Evolutionary conservation across 2,888 invertebrate genomes (phyloP), one percentile per base, ranked within the genome.

Genomic region (Coecobrya sp.): DNA sequence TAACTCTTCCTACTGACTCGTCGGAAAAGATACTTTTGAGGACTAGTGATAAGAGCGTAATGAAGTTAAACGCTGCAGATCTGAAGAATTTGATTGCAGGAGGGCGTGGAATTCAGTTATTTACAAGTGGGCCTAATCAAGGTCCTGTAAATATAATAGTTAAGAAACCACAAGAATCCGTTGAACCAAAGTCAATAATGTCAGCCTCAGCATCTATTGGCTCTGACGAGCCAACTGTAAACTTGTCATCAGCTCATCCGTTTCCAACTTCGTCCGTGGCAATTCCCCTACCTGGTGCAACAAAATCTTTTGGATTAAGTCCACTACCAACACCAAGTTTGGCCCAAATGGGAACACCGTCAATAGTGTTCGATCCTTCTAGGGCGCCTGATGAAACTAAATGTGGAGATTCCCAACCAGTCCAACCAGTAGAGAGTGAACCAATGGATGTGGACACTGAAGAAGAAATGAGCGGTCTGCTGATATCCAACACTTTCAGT

Each of bases 401-500:
- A n/a, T n/a, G n/a, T n/a, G n/a, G n/a, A 25, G 49, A 4, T 45
- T 22, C 4, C 11, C 19, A 45, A 13, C 4, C 22, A 16, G 49
- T 1, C 1, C 49, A 8, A 22, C 76, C 0, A 16, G 13, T 13
- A n/a, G 79, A 88, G 4, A 7, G 36, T 13, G 89, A 84, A 27
- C 30, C 89, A 16, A 59, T 73, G 36, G 89, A 81, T 11, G 68
- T 27, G 30, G 86, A 70, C 25, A 59, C 36, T 13, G 87, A 89
- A 16, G 89, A 89, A 42, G 89, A 89, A 59, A 89, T 89, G 89
- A 89, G 89, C 73, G 89, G 89, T 4, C 84, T 89, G 1, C 19
- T 25, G 3, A 89, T 89, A 27, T 84, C 84, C 13, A 82, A 59
- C 22, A 84, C 84, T 1, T 89, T 89, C 27, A 89, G 89, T 25